Evolutionary conservation across 2,113 vertebrate species (phyloP).

Genomic region (Ictalurus furcatus): DNA sequence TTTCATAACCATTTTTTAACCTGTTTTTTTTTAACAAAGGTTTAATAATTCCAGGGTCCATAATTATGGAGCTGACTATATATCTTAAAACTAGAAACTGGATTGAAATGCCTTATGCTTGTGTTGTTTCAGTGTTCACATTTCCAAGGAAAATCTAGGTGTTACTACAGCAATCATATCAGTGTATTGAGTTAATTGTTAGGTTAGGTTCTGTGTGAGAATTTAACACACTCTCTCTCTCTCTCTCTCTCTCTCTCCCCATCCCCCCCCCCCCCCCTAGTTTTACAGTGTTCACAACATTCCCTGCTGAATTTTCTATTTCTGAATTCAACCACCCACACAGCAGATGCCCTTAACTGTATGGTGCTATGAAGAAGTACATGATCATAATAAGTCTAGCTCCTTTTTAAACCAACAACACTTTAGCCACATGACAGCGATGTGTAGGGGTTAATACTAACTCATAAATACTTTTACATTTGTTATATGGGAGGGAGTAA

Average conservation of each 20-base stretch:
- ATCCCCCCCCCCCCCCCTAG: no score
- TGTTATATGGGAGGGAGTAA: background rate
- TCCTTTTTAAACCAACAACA: background rate
- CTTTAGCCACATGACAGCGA: background rate
- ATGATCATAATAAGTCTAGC: background rate
- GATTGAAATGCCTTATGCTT: background rate
- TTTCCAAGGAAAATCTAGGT: background rate
- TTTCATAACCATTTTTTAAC: background rate
- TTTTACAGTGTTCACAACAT: background rate
- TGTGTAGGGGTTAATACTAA: background rate
- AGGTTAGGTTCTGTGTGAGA: background rate
- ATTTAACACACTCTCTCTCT: no score
- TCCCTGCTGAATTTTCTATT: constrained; percentile 23
- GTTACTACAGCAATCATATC: background rate
- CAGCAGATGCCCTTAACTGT: background rate
- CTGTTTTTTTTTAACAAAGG: background rate
- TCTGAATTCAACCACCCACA: background rate
- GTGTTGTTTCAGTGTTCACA: background rate
- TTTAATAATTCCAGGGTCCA: background rate
- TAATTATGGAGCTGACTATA: background rate
- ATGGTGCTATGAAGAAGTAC: background rate
- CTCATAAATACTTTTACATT: background rate
- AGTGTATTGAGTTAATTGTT: background rate
- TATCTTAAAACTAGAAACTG: background rate
- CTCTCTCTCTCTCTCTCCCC: no score